These are phyloP conservation scores for Tyto alba DNA, from an alignment of 2,113 vertebrate species.

Conservation along the genomic window DNA sequence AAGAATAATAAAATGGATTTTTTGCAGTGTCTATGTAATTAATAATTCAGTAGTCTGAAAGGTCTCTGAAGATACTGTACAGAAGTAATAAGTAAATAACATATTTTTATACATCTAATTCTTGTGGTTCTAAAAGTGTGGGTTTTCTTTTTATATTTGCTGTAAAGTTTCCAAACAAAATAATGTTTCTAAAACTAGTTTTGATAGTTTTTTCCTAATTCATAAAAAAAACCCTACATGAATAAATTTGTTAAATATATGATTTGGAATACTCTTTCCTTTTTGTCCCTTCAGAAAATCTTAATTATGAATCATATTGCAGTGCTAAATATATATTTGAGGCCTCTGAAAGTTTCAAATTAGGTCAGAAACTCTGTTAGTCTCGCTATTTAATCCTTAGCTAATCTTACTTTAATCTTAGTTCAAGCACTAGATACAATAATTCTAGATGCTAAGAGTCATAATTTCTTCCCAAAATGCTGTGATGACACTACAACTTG, in stretches of 20 bases:
- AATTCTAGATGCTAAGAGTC: neutral
- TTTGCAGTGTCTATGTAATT: constrained; percentile 26
- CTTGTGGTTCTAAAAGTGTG: neutral
- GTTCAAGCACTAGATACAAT: neutral
- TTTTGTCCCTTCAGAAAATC: neutral
- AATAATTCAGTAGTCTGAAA: constrained; percentile 41
- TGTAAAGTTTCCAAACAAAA: neutral
- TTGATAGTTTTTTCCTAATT: neutral
- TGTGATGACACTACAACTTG: neutral
- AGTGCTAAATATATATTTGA: neutral
- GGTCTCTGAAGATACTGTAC: neutral
- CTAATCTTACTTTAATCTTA: neutral
- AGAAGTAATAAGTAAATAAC: neutral
- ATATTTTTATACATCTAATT: neutral
- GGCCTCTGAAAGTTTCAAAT: neutral
- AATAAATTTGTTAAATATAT: neutral
- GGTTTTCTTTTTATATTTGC: neutral
- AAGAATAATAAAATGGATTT: constrained; percentile 2
- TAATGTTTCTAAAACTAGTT: neutral
- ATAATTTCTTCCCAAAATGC: neutral
- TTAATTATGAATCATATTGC: neutral
- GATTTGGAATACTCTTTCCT: neutral
- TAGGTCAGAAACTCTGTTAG: neutral
- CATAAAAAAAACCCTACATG: neutral
- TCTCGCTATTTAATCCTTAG: neutral